A percentile compares a stretch with the other conserved stretches of the same genome.
Evolutionary conservation across 2,113 vertebrate species (phyloP).

Genomic region (Cichladusa arquata): DNA sequence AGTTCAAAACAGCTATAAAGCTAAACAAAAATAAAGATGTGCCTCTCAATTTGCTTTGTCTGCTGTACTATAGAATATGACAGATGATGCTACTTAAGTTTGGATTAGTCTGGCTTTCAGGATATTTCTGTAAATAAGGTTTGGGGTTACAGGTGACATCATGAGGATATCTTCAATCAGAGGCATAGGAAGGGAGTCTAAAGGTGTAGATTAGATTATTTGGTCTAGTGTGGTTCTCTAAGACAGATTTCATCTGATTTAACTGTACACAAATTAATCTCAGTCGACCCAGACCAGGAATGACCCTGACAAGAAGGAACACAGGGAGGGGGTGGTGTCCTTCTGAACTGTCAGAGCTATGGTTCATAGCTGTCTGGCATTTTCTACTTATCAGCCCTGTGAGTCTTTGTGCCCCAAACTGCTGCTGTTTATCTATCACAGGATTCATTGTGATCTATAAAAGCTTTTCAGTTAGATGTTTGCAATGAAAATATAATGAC

Average conservation of each 20-base stretch:
- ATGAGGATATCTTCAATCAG: not conserved
- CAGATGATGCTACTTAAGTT: not conserved
- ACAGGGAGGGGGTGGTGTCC: not conserved
- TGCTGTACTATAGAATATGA: not conserved
- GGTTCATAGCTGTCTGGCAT: not conserved
- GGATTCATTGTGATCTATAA: not conserved
- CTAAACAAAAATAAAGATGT: not conserved
- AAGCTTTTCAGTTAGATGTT: not conserved
- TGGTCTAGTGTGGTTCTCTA: not conserved
- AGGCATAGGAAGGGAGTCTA: not conserved
- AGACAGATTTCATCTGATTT: not conserved
- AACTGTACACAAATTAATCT: not conserved
- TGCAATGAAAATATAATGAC: not conserved
- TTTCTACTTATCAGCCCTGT: not conserved
- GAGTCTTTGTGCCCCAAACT: not conserved
- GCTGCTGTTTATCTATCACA: not conserved
- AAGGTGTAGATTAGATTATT: not conserved
- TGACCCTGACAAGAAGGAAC: slow-evolving; percentile 26
- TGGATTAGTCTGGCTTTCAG: slow-evolving; percentile 1
- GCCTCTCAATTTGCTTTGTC: not conserved
- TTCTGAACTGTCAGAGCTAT: not conserved
- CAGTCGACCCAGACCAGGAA: not conserved
- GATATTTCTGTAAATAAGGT: not conserved
- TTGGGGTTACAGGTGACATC: not conserved
- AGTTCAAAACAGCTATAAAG: not conserved